Conservation (phyloP, 2,797 vertebrate species). For the Etheostoma nigrum region DNA sequence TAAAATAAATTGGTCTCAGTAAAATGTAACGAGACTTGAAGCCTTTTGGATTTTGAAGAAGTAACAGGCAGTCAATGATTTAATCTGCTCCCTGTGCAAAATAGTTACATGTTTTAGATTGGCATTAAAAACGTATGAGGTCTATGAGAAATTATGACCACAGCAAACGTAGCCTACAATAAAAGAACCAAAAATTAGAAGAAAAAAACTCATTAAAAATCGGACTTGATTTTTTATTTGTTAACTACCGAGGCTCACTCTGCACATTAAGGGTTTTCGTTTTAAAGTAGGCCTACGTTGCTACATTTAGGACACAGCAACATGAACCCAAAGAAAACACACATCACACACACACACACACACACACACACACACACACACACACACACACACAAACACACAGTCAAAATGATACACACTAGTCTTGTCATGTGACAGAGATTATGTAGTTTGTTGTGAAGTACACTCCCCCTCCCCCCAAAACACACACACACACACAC, state of each 20-base stretch:
- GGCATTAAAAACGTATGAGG: background rate
- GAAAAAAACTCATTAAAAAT: background rate
- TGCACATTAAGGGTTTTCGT: background rate
- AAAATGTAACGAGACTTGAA: background rate
- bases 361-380: no score
- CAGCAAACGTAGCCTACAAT: background rate
- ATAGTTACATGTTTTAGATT: background rate
- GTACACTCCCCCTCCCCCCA: background rate
- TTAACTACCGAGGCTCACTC: background rate
- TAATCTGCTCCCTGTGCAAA: background rate
- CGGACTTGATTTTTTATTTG: background rate
- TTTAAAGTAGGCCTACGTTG: background rate
- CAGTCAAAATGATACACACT: background rate
- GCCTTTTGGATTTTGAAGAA: background rate
- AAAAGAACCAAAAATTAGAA: background rate
- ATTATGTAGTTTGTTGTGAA: constrained; percentile 23
- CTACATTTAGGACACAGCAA: background rate
- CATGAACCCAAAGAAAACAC: constrained; percentile 1
- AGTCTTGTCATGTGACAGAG: constrained; percentile 17
- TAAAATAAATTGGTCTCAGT: background rate
- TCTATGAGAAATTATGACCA: background rate
- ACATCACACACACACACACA: no score
- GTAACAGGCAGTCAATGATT: background rate
- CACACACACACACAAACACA: no score
- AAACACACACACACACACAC: background rate